Conservation (phyloP, 92 coral and sea anemone species). For the Umimayanthus kanabou region DNA sequence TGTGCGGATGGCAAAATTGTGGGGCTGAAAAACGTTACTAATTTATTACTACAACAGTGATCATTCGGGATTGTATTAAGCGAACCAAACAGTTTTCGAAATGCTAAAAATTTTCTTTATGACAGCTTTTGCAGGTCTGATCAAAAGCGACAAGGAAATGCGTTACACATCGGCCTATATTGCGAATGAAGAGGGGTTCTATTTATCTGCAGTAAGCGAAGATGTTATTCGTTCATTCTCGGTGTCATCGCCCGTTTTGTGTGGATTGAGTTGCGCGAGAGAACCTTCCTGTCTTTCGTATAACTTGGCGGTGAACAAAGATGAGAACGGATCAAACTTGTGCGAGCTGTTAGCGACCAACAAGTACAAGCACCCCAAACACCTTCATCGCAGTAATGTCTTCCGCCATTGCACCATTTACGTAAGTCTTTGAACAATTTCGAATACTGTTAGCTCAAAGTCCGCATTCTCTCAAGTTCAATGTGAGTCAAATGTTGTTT, state of each 20-base stretch:
- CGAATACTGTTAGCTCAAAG: too few species aligned
- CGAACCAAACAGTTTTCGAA: background rate
- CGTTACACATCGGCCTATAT: background rate
- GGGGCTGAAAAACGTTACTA: too few species aligned
- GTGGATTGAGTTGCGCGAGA: background rate
- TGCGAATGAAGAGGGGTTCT: background rate
- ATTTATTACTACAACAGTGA: too few species aligned
- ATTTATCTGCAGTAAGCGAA: background rate
- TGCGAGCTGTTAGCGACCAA: slow-evolving; percentile 7
- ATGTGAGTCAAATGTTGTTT: too few species aligned
- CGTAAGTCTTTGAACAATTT: slow-evolving; percentile 12
- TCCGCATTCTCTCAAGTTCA: too few species aligned
- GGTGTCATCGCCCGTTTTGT: background rate
- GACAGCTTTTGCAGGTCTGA: background rate
- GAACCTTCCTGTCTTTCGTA: background rate
- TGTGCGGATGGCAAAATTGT: too few species aligned
- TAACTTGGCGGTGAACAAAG: background rate
- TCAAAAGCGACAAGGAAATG: background rate
- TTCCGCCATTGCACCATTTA: slow-evolving; percentile 38
- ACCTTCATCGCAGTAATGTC: slow-evolving; percentile 24
- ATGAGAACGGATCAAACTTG: background rate
- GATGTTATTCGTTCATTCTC: background rate
- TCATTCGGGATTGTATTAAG: too few species aligned
- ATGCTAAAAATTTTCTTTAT: background rate
- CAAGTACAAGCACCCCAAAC: slow-evolving; percentile 1